Conservation (phyloP, 2,888 invertebrate species). For the Rhimphoctona megacephalus region DNA sequence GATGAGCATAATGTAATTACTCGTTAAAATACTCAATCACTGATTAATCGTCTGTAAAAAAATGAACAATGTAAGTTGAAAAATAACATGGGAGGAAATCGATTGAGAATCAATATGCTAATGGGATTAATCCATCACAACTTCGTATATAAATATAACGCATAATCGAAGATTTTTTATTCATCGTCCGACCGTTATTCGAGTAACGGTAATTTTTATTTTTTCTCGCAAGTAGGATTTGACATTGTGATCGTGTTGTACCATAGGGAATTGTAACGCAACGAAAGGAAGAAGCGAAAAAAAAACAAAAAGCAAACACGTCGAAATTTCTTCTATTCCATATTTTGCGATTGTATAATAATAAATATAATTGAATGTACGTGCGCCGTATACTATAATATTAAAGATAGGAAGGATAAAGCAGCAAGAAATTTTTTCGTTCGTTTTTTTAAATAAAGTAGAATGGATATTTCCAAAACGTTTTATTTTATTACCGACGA, state of each 20-base stretch:
- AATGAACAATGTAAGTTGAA: background rate
- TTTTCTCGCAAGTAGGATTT: conserved; percentile 64
- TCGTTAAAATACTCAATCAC: background rate
- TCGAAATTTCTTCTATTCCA: conserved; percentile 70
- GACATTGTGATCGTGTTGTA: conserved; percentile 61
- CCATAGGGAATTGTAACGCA: conserved; percentile 51
- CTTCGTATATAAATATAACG: conserved; percentile 49
- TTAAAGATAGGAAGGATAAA: conserved; percentile 59
- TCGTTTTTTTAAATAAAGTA: conserved; percentile 67
- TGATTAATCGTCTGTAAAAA: conserved; percentile 9
- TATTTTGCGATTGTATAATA: conserved; percentile 79
- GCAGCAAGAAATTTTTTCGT: conserved; percentile 21
- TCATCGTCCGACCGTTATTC: conserved; percentile 45
- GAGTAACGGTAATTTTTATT: conserved; percentile 34
- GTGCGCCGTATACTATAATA: conserved; percentile 62
- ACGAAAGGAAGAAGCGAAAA: background rate
- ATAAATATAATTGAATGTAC: conserved; percentile 61
- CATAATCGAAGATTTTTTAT: conserved; percentile 34
- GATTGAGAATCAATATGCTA: conserved; percentile 4
- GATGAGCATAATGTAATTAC: background rate
- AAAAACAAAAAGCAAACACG: background rate
- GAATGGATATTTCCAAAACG: conserved; percentile 58
- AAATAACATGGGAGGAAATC: background rate
- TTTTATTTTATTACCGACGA: conserved; percentile 1
- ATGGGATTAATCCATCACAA: conserved; percentile 37